Evolutionary conservation across 2,797 vertebrate species (phyloP).

Genomic region (Hirundo rustica): DNA sequence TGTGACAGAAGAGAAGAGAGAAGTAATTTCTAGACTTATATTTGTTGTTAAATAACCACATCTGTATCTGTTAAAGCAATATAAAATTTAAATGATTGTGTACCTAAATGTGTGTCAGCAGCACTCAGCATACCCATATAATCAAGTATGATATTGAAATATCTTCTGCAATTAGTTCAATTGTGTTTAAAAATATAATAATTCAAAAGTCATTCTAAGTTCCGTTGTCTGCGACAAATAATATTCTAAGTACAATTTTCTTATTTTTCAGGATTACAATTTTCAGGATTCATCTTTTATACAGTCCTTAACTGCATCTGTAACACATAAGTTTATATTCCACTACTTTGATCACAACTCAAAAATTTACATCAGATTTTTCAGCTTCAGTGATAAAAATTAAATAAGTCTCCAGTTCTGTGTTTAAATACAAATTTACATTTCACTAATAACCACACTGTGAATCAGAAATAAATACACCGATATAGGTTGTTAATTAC

Average conservation of each 20-base stretch:
- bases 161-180: neutral
- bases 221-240: neutral
- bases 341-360: neutral
- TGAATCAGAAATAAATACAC: neutral
- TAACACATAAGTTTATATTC: neutral
- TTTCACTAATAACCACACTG: neutral
- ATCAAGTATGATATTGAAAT: neutral
- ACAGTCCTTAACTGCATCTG: neutral
- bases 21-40: neutral
- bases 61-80: neutral
- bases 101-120: neutral
- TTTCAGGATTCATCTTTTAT: neutral
- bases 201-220: neutral
- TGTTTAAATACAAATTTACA: neutral
- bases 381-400: neutral
- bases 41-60: neutral
- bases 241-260: neutral
- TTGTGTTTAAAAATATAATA: neutral
- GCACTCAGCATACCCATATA: neutral
- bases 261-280: too few species aligned
- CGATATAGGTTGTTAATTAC: neutral
- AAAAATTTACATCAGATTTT: neutral
- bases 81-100: neutral
- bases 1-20: neutral
- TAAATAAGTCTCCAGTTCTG: neutral